These are phyloP conservation scores for Psammodynastes pulverulentus DNA, from an alignment of 2,113 vertebrate genomes.

Conservation along the genomic window DNA sequence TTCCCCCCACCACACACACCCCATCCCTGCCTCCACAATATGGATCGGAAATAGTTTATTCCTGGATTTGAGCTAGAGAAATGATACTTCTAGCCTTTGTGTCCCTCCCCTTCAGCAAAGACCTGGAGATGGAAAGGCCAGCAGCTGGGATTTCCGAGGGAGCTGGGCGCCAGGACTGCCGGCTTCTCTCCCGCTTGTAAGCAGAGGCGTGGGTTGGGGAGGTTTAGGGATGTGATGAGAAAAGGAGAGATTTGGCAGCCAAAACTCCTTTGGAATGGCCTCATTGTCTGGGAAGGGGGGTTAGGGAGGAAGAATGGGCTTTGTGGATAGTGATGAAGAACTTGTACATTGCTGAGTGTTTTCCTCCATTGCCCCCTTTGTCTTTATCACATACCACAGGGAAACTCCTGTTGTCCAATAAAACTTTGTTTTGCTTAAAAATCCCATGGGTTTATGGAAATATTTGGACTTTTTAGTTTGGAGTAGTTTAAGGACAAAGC, in stretches of 20 bases:
- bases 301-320: not conserved
- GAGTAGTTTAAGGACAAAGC: not conserved
- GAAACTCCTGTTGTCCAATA: not conserved
- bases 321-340: not conserved
- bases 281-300: not conserved
- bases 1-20: no score
- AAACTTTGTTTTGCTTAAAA: not conserved
- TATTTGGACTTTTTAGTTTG: not conserved
- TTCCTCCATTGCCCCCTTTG: not conserved
- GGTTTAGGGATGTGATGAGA: not conserved
- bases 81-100: not conserved
- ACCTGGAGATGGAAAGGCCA: not conserved
- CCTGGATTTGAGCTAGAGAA: conserved; percentile 15
- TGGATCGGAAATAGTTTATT: not conserved
- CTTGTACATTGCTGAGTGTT: not conserved
- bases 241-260: not conserved
- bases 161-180: conserved; percentile 5
- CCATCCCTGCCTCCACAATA: not conserved
- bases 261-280: not conserved
- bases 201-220: not conserved
- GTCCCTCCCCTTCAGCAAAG: not conserved
- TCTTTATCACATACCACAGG: not conserved
- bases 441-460: not conserved
- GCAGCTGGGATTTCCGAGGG: conserved; percentile 14
- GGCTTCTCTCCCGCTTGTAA: not conserved